A percentile compares a stretch with the other conserved stretches of the same genome.
These are phyloP conservation scores for Galerucella pusilla DNA, from an alignment of 2,888 invertebrate species.

Conservation along the genomic window DNA sequence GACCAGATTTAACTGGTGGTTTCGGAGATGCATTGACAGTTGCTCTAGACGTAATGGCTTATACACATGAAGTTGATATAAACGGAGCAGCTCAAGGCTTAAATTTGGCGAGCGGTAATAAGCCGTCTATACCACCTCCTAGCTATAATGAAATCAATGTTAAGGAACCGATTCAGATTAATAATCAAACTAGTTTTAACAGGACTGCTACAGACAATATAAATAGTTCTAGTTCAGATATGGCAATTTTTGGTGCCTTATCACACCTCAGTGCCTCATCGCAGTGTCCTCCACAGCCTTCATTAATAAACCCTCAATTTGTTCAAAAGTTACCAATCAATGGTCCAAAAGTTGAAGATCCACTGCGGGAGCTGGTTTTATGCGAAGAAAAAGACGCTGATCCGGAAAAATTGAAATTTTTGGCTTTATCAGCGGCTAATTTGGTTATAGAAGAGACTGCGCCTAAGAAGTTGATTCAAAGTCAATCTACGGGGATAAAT, in stretches of 20 bases:
- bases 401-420: constrained; percentile 66
- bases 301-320: constrained; percentile 26
- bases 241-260: constrained; percentile 57
- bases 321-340: constrained; percentile 21
- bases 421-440: constrained; percentile 74
- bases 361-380: constrained; percentile 73
- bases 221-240: constrained; percentile 21
- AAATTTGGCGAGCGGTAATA: constrained; percentile 55
- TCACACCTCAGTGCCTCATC: constrained; percentile 56
- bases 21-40: constrained; percentile 76
- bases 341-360: constrained; percentile 64
- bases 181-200: constrained; percentile 17
- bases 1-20: constrained; percentile 65
- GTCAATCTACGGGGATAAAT: constrained; percentile 45
- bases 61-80: constrained; percentile 74
- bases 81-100: constrained; percentile 55
- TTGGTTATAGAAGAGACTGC: constrained; percentile 66
- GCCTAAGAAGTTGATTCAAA: constrained; percentile 36
- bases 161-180: constrained; percentile 1
- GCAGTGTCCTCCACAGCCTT: constrained; percentile 44
- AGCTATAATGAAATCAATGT: constrained; percentile 23
- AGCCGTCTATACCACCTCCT: constrained; percentile 30
- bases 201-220: not conserved
- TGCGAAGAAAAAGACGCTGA: constrained; percentile 68
- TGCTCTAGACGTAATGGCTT: constrained; percentile 86